phyloP scores from a whole-genome alignment of 2,113 vertebrate species.

The Bubo blakistoni region DNA sequence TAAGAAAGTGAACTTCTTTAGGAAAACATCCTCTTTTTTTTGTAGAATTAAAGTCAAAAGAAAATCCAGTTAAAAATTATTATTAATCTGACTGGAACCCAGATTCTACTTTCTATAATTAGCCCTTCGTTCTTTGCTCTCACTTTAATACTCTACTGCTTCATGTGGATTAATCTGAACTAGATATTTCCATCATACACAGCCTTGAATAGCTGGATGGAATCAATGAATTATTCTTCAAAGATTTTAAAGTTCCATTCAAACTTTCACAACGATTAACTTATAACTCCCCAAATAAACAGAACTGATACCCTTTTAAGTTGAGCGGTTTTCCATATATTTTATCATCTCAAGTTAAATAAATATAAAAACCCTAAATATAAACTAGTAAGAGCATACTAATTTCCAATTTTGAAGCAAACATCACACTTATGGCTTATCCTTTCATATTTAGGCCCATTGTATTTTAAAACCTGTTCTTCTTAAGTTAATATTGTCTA shows the following conservation, averaged over 20 bases:
- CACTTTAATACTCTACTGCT: neutral
- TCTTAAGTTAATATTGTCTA: neutral
- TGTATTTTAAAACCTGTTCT: neutral
- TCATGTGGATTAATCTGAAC: neutral
- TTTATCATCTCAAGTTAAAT: neutral
- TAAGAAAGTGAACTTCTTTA: neutral
- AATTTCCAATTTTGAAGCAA: neutral
- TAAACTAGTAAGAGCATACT: neutral
- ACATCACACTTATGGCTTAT: neutral
- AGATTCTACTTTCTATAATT: conserved; percentile 8
- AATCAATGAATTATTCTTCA: conserved; percentile 9
- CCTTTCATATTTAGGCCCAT: neutral
- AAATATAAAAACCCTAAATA: neutral
- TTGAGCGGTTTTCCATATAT: neutral
- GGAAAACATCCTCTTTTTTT: neutral
- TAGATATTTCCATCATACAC: neutral
- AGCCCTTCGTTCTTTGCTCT: neutral
- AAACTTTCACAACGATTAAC: neutral
- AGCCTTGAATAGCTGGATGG: neutral
- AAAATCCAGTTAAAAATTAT: neutral
- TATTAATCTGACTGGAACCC: neutral
- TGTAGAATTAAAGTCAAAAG: neutral
- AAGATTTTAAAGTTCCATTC: neutral
- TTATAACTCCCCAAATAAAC: neutral
- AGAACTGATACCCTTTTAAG: neutral